Percentiles rank a stretch among this genome's conserved stretches.
These are phyloP conservation scores for Plutella xylostella DNA, from an alignment of 2,888 invertebrate genomes.

Conservation along the genomic window DNA sequence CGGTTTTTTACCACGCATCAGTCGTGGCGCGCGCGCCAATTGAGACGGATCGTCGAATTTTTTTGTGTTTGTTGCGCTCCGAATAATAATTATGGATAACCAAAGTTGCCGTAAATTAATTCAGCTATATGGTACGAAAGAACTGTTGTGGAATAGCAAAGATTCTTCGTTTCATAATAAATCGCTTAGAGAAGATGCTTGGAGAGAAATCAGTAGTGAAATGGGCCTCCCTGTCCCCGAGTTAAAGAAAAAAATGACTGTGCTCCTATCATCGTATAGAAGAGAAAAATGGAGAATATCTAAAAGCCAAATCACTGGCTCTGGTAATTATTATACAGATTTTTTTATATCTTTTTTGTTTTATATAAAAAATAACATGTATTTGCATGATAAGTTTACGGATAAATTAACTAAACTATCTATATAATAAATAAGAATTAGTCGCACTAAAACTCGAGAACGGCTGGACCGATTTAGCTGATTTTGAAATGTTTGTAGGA, in stretches of 20 bases:
- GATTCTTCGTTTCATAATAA: slow-evolving; percentile 15
- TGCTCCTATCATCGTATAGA: slow-evolving; percentile 3
- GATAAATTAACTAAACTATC: no score
- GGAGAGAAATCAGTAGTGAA: slow-evolving; percentile 14
- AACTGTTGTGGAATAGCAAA: slow-evolving; percentile 16
- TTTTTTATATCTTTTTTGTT: not conserved
- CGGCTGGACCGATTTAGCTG: no score
- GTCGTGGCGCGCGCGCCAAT: slow-evolving; percentile 15
- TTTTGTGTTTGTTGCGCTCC: not conserved
- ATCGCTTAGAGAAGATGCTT: slow-evolving; percentile 16
- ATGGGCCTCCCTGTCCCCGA: slow-evolving; percentile 6
- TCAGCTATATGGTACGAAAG: slow-evolving; percentile 14
- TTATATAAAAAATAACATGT: not conserved
- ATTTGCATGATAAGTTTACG: not conserved
- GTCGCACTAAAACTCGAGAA: no score
- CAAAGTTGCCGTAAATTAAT: slow-evolving; percentile 15
- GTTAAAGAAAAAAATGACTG: slow-evolving; percentile 7
- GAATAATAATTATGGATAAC: slow-evolving; percentile 8
- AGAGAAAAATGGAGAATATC: slow-evolving; percentile 4
- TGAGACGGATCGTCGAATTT: not conserved
- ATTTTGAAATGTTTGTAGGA: no score
- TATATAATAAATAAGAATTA: no score
- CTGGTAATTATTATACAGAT: slow-evolving; percentile 2
- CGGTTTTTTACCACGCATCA: slow-evolving; percentile 19
- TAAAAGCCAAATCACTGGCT: slow-evolving; percentile 1